Conservation (phyloP, 2,888 invertebrate species). For the Helicoverpa assulta region DNA sequence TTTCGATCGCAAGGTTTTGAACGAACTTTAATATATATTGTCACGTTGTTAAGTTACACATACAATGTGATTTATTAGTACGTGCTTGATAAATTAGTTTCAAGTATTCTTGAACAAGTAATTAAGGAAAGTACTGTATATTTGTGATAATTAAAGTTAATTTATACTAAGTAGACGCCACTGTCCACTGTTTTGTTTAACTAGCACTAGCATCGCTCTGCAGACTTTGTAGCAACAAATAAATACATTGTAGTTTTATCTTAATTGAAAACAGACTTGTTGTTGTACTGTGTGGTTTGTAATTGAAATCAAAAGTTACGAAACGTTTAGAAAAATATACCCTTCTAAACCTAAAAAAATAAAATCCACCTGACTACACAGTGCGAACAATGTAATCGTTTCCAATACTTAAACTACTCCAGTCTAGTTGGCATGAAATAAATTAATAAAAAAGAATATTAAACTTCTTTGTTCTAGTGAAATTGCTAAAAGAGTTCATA, state of each 20-base stretch:
- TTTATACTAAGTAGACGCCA: too few species aligned
- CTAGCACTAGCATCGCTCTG: background rate
- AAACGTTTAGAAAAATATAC: background rate
- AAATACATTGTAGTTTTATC: background rate
- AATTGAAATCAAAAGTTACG: background rate
- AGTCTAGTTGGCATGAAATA: conserved; percentile 2
- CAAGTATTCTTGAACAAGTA: background rate
- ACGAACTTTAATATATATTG: conserved; percentile 21
- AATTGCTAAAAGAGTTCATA: conserved; percentile 23
- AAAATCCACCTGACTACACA: background rate
- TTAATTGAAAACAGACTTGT: background rate
- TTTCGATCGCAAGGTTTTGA: conserved; percentile 6
- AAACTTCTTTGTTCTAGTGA: conserved; percentile 11
- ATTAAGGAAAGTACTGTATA: background rate
- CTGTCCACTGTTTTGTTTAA: background rate
- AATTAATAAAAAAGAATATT: background rate
- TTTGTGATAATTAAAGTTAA: background rate
- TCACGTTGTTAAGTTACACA: background rate
- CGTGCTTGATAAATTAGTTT: too few species aligned
- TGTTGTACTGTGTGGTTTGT: background rate
- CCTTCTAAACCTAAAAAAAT: background rate
- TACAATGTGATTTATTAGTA: background rate
- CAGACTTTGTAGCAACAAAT: background rate
- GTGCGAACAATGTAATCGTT: background rate
- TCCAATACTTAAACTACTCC: background rate